Base-by-base conservation (phyloP, 2,797 vertebrate genomes). In the Sebastiscus tertius region DNA sequence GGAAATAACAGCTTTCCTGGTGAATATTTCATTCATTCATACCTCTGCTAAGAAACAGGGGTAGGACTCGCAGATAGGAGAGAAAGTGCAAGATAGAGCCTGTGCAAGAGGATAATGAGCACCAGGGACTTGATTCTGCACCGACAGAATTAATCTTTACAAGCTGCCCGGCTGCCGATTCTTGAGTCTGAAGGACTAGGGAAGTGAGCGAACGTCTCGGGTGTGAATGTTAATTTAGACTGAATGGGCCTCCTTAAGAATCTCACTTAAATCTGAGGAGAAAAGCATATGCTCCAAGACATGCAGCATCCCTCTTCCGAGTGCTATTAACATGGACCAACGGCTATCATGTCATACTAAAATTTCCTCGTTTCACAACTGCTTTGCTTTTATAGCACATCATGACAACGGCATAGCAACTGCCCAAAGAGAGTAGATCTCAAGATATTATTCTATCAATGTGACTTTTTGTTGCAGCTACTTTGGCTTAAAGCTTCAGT, bases 1-100 rank as follows among this genome's bases (percentile, higher is more conserved):
- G 84, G 81, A 75, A 79, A 91, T 81, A 88, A 83, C 87, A 87
- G 92, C 86, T 86, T 90, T 90, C 76, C 85, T 90, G 82, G 80
- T 90, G 82, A 93, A 94, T 90, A 88, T 94, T 93, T 93, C 58
- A 92, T 89, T 76, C 18, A 39, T 26, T 29, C 34, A 39, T 34
- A 52, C 77, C 73, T 86, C 79, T 78, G 46, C 42, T 16, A 14
- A 89, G 65, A 88, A 56, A 18, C 39, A 14, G 65, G 4, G 3
- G 64, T 39, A 65, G 74, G 65, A 83, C 13, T 36, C 54, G 55
- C 52, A 59, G 75, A 84, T 2, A 66, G 61, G 58, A 42, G 54
- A 77, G 80, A 11, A 12, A 67, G 52, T 5, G 85, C 56, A 76
- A 0, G 82, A 85, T 20, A 82, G 24, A 69, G 83, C 74, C 61